phyloP scores from a whole-genome alignment of 2,113 vertebrate genomes.

The Larimichthys polyactis region DNA sequence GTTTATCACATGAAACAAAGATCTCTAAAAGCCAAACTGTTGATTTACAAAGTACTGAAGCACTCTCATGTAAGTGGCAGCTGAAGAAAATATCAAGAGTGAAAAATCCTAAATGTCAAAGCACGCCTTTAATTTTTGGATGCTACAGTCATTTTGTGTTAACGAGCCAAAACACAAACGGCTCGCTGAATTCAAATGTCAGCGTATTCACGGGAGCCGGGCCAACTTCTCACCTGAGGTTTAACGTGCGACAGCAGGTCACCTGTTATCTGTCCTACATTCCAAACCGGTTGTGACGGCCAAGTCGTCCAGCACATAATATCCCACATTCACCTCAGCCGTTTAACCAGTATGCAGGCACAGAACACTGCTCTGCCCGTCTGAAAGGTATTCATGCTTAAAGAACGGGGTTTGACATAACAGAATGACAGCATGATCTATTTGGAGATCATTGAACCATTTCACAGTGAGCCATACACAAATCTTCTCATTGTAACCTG shows the following conservation, averaged over 20 bases:
- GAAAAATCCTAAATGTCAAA: constrained; percentile 35
- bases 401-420: background rate
- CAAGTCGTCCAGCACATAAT: background rate
- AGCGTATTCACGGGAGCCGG: constrained; percentile 25
- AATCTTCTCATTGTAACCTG: background rate
- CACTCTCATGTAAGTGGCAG: background rate
- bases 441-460: background rate
- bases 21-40: background rate
- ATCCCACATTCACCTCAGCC: background rate
- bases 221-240: constrained; percentile 16
- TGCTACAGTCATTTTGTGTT: constrained; percentile 20
- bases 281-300: background rate
- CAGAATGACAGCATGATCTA: background rate
- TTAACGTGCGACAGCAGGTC: constrained; percentile 12
- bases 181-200: constrained; percentile 39
- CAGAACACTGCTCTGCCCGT: background rate
- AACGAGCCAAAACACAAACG: constrained; percentile 8
- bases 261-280: constrained; percentile 1
- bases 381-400: background rate
- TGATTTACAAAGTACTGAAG: background rate
- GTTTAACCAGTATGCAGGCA: background rate
- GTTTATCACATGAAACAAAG: background rate
- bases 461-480: background rate
- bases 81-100: constrained; percentile 19
- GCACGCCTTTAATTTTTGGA: constrained; percentile 23